A percentile compares a stretch with the other conserved stretches of the same genome.
These are phyloP conservation scores for Phymatocera aterrima DNA, from an alignment of 2,888 invertebrate species.

Conservation along the genomic window DNA sequence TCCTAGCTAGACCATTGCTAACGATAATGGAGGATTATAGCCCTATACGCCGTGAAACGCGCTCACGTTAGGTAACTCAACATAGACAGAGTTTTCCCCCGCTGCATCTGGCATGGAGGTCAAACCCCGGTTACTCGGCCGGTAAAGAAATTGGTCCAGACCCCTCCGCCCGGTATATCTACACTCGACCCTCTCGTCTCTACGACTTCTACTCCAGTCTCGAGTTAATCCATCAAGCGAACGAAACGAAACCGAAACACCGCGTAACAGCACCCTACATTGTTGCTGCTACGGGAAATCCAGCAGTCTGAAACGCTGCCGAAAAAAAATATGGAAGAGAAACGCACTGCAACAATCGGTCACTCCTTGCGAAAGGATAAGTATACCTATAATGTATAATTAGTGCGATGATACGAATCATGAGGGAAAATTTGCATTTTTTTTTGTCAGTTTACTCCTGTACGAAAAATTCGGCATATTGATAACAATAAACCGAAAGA, in stretches of 20 bases:
- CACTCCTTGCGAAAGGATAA: no score
- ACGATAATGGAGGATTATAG: conserved; percentile 73
- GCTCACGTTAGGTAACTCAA: background rate
- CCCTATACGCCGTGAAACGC: no score
- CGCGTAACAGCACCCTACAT: conserved; percentile 59
- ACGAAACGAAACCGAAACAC: conserved; percentile 51
- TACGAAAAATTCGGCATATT: no score
- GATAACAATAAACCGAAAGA: no score
- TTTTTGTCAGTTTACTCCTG: no score
- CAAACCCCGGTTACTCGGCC: no score
- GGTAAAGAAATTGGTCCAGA: background rate
- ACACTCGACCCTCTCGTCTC: conserved; percentile 64
- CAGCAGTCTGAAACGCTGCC: conserved; percentile 20
- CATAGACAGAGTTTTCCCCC: background rate
- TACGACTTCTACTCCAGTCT: conserved; percentile 66
- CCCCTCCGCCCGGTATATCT: no score
- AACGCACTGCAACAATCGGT: no score
- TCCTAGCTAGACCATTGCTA: conserved; percentile 66
- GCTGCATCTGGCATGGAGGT: no score
- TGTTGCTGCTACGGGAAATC: conserved; percentile 53
- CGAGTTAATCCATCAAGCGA: conserved; percentile 71
- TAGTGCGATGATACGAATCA: no score
- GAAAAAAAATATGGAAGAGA: conserved; percentile 45
- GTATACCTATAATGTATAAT: no score
- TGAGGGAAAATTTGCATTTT: no score